These are phyloP conservation scores for Aphelinus atriplicis DNA, from an alignment of 1,140 invertebrate genomes.

Conservation along the genomic window DNA sequence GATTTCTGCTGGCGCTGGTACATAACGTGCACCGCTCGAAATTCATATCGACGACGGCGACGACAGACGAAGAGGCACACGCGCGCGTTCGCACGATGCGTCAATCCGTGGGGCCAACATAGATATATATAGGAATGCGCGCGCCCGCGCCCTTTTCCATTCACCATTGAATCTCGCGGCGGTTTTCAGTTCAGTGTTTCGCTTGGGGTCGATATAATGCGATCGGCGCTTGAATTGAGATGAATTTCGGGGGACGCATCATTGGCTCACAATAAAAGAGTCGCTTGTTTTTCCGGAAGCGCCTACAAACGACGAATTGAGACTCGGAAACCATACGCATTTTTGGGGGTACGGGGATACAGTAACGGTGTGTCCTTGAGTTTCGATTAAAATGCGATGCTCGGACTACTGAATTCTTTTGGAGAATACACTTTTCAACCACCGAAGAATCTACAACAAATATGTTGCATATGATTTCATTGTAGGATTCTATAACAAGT, in stretches of 20 bases:
- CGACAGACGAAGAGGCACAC: not conserved
- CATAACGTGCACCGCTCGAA: not conserved
- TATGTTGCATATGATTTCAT: too few relatives aligned
- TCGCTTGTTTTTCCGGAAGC: not conserved
- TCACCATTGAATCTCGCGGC: slow-evolving; percentile 5
- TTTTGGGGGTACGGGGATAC: too few relatives aligned
- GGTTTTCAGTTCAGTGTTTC: not conserved
- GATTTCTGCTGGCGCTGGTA: slow-evolving; percentile 2
- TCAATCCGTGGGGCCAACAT: not conserved
- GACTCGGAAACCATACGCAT: too few relatives aligned
- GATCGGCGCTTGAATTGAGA: too few relatives aligned
- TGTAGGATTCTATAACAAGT: too few relatives aligned
- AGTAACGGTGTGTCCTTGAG: too few relatives aligned
- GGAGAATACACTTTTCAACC: too few relatives aligned
- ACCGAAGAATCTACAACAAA: too few relatives aligned
- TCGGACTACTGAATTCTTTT: too few relatives aligned
- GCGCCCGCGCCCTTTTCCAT: not conserved
- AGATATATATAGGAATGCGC: not conserved
- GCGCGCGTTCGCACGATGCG: slow-evolving; percentile 4
- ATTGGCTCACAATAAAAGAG: not conserved
- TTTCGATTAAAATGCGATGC: too few relatives aligned
- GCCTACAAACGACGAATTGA: too few relatives aligned
- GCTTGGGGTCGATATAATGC: not conserved
- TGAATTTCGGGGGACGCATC: too few relatives aligned
- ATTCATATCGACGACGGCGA: not conserved